phyloP scores from a whole-genome alignment of 2,888 invertebrate genomes.

The Bombylius major region DNA sequence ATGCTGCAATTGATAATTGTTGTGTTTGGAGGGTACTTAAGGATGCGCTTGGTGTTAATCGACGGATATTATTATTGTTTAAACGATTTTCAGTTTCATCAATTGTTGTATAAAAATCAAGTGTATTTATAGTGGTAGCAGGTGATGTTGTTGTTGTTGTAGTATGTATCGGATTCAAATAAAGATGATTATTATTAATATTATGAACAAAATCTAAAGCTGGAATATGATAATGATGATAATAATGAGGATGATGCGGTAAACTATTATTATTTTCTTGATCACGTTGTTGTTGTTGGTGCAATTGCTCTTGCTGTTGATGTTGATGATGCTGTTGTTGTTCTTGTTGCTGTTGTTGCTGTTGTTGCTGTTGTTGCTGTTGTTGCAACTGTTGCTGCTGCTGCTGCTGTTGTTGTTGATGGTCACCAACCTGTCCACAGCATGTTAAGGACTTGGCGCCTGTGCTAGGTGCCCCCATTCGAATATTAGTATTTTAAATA shows the following conservation, averaged over 20 bases:
- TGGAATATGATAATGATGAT: background rate
- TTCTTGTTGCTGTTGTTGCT: background rate
- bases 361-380: constrained; percentile 3
- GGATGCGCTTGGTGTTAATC: background rate
- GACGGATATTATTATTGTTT: background rate
- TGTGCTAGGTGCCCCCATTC: constrained; percentile 11
- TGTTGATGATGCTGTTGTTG: constrained; percentile 4
- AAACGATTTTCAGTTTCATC: background rate
- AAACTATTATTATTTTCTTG: constrained; percentile 19
- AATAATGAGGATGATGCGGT: constrained; percentile 3
- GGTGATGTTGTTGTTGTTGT: constrained; percentile 16
- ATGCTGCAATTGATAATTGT: background rate
- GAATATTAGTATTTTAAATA: background rate
- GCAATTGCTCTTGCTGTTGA: constrained; percentile 2
- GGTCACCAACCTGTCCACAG: constrained; percentile 6
- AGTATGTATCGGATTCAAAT: constrained; percentile 12
- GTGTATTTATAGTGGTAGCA: background rate
- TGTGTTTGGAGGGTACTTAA: background rate
- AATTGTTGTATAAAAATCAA: background rate
- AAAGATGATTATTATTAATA: constrained; percentile 18
- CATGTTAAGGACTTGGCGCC: constrained; percentile 7
- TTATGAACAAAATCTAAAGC: background rate
- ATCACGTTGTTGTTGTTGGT: constrained; percentile 13
- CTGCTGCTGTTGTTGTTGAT: constrained; percentile 1
- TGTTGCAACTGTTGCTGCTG: background rate